Evolutionary conservation across 2,797 vertebrate genomes (phyloP), one percentile per base, ranked within the genome.

Genomic region (Tapirus indicus): DNA sequence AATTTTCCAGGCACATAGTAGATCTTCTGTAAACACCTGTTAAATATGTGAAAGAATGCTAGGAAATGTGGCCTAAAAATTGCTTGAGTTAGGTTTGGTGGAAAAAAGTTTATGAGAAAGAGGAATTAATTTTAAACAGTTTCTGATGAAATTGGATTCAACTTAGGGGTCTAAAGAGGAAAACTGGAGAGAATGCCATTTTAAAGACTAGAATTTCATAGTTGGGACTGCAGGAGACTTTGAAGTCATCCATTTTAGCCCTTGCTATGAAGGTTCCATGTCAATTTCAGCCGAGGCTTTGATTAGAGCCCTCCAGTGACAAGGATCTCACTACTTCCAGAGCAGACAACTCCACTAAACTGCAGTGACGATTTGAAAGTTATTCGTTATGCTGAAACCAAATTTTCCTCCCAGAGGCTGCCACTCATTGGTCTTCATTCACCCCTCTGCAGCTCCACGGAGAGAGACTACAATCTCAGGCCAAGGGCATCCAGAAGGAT

Each of bases 131-230:
- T 92, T 69, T 23, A 56, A 88, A 54, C 4, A 4, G 32, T 79
- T 92, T 83, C 52, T 77, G 21, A 89, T 62, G 17, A 47, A 41
- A 66, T 5, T 71, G 7, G 8, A 84, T 56, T 66, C 71, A 17
- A 20, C 56, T 56, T 72, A 89, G 35, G 54, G 41, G 41, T 11
- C 35, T 49, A 83, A 88, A 58, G 32, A 80, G 32, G 49, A 54
- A 75, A 91, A 25, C 0, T 62, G 35, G 62, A 14, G 35, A 6
- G 10, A 47, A 86, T 17, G 29, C 52, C 66, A 49, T 84, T 91
- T 95, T 54, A 25, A 91, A 75, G 56, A 88, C n/a, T 16, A 90
- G 66, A 79, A 72, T 72, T 89, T 29, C 64, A 27, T 7, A 17
- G 29, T 66, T 0, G 0, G 66, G 8, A 6, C 32, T 71, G 64